These are phyloP conservation scores for Poliocrania exsul DNA, from an alignment of 2,797 vertebrate species.

Conservation along the genomic window DNA sequence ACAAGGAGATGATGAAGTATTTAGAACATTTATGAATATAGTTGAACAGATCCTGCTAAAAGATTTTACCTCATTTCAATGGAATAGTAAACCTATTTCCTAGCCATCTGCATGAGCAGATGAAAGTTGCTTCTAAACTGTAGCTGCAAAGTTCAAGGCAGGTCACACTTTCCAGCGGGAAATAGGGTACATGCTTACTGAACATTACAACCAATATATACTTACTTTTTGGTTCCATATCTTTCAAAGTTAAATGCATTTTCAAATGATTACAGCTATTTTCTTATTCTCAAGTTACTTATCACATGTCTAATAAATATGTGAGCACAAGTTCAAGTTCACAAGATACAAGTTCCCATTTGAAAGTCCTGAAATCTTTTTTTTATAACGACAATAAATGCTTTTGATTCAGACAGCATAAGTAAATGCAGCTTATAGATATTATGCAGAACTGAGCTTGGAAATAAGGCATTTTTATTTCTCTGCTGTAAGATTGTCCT, in stretches of 20 bases:
- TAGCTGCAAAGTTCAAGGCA: neutral
- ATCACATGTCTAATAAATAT: slow-evolving; percentile 8
- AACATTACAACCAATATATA: neutral
- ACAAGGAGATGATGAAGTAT: neutral
- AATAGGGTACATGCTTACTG: neutral
- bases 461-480: slow-evolving; percentile 47
- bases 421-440: slow-evolving; percentile 6
- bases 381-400: slow-evolving; percentile 29
- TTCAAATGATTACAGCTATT: neutral
- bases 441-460: neutral
- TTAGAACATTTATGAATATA: neutral
- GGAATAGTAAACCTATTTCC: neutral
- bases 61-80: neutral
- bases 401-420: slow-evolving; percentile 44
- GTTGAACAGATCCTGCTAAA: neutral
- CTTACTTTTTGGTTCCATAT: neutral
- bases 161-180: neutral
- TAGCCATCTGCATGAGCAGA: neutral
- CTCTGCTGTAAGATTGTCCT: neutral
- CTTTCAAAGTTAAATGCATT: slow-evolving; percentile 16
- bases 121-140: neutral
- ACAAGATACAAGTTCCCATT: neutral
- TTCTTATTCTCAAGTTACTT: slow-evolving; percentile 22
- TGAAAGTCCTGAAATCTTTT: neutral
- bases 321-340: neutral